Percentiles rank a stretch among this genome's conserved stretches.
Conservation (phyloP, 2,113 vertebrate species). For the Python bivittatus region DNA sequence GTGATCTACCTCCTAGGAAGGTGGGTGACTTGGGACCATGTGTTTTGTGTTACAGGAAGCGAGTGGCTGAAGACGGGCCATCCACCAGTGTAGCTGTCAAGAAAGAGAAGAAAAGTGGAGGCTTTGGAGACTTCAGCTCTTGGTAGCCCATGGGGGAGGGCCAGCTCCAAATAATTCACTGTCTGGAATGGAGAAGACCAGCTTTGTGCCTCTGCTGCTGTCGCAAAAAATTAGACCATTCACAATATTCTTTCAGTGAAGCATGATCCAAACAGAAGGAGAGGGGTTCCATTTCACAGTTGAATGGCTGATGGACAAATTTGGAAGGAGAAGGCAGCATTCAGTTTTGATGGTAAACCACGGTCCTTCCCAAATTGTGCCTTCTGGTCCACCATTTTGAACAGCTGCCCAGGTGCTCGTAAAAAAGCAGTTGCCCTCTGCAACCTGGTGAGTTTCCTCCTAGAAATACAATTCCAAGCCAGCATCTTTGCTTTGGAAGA, state of each 20-base stretch:
- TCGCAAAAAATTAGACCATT: conserved; percentile 19
- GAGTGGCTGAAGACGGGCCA: conserved; percentile 72
- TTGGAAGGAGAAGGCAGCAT: background rate
- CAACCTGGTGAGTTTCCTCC: background rate
- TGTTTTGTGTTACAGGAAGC: conserved; percentile 78
- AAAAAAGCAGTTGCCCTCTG: background rate
- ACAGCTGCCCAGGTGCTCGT: background rate
- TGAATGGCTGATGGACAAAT: background rate
- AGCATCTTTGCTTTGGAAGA: too few relatives aligned
- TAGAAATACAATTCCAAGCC: background rate
- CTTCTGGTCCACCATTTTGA: rapidly evolving
- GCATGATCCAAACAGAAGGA: background rate
- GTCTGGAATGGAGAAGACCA: conserved; percentile 39
- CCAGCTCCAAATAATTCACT: conserved; percentile 35
- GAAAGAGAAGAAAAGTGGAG: conserved; percentile 82
- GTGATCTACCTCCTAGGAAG: too few relatives aligned
- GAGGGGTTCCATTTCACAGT: background rate
- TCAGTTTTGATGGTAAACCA: background rate
- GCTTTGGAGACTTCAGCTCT: conserved; percentile 93
- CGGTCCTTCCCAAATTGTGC: background rate
- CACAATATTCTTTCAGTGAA: background rate
- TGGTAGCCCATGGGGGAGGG: conserved; percentile 78
- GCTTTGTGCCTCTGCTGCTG: conserved; percentile 30
- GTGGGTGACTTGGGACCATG: background rate
- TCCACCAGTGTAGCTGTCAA: conserved; percentile 84